A percentile compares a stretch with the other conserved stretches of the same genome.
These are phyloP conservation scores for Nesospiza acunhae DNA, from an alignment of 2,113 vertebrate genomes.

Conservation along the genomic window DNA sequence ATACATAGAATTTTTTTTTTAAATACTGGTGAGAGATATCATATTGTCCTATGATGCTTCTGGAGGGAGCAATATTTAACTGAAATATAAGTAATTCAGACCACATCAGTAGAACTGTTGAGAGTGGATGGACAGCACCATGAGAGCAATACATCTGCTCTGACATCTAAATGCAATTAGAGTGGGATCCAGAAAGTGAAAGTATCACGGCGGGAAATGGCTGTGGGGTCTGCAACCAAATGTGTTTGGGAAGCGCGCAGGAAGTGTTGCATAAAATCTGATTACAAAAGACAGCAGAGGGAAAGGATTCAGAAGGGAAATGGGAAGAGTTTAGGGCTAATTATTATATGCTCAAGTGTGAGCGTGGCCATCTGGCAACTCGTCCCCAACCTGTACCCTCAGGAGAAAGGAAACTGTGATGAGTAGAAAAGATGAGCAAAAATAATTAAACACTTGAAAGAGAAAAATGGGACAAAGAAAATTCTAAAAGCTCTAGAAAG, in stretches of 20 bases:
- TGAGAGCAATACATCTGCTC: background rate
- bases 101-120: background rate
- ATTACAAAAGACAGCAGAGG: background rate
- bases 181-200: background rate
- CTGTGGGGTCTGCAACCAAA: background rate
- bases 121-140: background rate
- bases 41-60: background rate
- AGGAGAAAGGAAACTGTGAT: background rate
- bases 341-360: background rate
- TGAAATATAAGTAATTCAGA: background rate
- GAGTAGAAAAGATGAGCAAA: background rate
- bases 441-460: background rate
- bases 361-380: slow-evolving; percentile 38
- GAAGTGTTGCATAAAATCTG: slow-evolving; percentile 37
- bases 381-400: background rate
- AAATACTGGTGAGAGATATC: background rate
- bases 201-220: background rate
- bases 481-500: background rate
- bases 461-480: background rate
- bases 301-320: slow-evolving; percentile 31
- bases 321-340: background rate
- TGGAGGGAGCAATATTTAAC: background rate
- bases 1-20: background rate
- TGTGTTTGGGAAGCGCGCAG: background rate
- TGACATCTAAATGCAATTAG: background rate